Evolutionary conservation across 2,797 vertebrate genomes (phyloP), one percentile per base, ranked within the genome.

Genomic region (Molothrus ater): DNA sequence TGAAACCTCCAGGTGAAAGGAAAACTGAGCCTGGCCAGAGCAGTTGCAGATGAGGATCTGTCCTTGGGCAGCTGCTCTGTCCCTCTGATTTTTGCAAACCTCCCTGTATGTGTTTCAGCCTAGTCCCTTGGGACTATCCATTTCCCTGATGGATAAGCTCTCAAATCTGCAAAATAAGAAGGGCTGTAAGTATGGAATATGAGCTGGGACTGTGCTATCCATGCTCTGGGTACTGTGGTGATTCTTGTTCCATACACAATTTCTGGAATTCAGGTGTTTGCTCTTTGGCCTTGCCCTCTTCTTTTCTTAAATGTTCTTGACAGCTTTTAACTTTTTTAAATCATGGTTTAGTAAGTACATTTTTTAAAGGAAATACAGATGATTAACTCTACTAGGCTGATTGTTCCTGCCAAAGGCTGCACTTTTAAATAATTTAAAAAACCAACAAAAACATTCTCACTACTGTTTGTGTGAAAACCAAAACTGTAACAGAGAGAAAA

Each of bases 351-450:
- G 85, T 88, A 88, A 95, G 60, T 93, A 56, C 32, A 7, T 70
- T 89, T 94, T 94, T 74, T 31, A 61, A 95, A 90, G 57, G 81
- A 88, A 89, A 83, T 59, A 54, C 26, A 57, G 76, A 76, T 93
- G 38, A 92, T 95, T 96, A 91, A 95, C 85, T 94, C 70, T 48
- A 60, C 88, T 96, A 79, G 87, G 87, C 91, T 94, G 68, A 88
- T 71, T 73, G 71, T 60, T 94, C 91, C 86, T 95, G 92, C 92
- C 94, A 95, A 96, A 94, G 91, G 96, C 96, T 88, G 91, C 85
- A 92, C 86, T 96, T 88, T 79, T 53, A 78, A 88, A 75, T 65
- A 80, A 86, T 74, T 50, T 6, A 38, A 63, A 78, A 79, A 70
- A 16, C 1, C 59, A 79, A 79, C 22, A 59, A 21, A 60, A 60